Percentiles rank a stretch among this genome's conserved stretches.
phyloP scores from a whole-genome alignment of 1,140 invertebrate genomes.

The Cydia splendana region DNA sequence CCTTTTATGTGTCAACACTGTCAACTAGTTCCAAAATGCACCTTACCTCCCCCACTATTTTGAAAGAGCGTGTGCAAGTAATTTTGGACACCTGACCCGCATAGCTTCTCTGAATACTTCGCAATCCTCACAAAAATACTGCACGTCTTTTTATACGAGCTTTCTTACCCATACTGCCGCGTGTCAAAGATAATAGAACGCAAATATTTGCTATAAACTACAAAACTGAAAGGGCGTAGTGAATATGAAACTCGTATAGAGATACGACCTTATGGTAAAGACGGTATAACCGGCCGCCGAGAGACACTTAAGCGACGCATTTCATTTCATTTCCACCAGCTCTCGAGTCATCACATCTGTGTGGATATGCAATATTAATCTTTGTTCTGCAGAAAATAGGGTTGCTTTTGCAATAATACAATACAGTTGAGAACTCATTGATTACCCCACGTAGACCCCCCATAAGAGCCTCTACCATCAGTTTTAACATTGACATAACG shows the following conservation, averaged over 20 bases:
- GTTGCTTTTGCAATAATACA: neutral
- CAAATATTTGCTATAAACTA: conserved; percentile 9
- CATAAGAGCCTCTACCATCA: no score
- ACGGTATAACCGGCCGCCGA: neutral
- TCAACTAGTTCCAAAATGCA: no score
- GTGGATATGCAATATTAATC: neutral
- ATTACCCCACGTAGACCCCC: neutral
- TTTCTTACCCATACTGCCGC: neutral
- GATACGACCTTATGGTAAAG: neutral
- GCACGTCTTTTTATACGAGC: neutral
- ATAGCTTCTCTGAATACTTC: neutral
- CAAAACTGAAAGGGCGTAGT: neutral
- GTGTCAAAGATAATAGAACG: conserved; percentile 28
- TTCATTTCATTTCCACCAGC: conserved; percentile 16
- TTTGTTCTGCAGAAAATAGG: neutral
- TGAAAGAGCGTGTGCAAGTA: neutral
- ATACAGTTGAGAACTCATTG: neutral
- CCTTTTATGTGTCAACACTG: no score
- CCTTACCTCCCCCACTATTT: no score
- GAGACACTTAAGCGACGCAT: conserved; percentile 4
- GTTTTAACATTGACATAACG: no score
- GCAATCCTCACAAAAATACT: neutral
- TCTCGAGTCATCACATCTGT: neutral
- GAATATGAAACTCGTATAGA: neutral
- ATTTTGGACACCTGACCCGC: no score